Conservation (phyloP, 2,797 vertebrate species). For the Myiotriccus ornatus region DNA sequence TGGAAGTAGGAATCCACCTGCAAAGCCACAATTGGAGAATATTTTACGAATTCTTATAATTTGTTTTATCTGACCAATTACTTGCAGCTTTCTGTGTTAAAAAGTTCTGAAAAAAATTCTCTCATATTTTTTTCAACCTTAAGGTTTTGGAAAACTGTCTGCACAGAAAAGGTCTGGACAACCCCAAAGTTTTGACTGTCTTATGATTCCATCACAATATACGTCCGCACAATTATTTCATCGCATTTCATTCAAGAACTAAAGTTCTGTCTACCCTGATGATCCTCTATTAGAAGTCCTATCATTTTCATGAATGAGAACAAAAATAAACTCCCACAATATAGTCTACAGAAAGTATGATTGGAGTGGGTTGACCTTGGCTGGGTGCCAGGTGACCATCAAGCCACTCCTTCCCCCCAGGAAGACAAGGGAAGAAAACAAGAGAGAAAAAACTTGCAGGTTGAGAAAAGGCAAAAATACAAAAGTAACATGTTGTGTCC, state of each 20-base stretch:
- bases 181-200: not conserved
- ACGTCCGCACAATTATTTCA: not conserved
- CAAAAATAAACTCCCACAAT: not conserved
- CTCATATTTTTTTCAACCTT: not conserved
- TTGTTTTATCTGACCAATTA: not conserved
- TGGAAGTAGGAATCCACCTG: not conserved
- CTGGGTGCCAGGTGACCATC: not conserved
- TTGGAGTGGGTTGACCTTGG: not conserved
- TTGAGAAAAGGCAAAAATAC: not conserved
- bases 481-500: not conserved
- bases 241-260: not conserved
- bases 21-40: not conserved
- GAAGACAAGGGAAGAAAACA: not conserved
- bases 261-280: not conserved
- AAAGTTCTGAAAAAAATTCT: not conserved
- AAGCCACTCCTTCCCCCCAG: not conserved
- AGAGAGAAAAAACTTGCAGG: not conserved
- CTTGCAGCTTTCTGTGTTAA: not conserved
- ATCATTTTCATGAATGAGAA: not conserved
- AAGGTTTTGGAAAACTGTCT: not conserved
- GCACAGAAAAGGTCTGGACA: not conserved
- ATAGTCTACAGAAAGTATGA: not conserved
- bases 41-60: not conserved
- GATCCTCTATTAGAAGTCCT: not conserved
- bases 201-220: not conserved